Conservation (phyloP, 2,888 invertebrate genomes). For the Eurytoma adleriae region DNA sequence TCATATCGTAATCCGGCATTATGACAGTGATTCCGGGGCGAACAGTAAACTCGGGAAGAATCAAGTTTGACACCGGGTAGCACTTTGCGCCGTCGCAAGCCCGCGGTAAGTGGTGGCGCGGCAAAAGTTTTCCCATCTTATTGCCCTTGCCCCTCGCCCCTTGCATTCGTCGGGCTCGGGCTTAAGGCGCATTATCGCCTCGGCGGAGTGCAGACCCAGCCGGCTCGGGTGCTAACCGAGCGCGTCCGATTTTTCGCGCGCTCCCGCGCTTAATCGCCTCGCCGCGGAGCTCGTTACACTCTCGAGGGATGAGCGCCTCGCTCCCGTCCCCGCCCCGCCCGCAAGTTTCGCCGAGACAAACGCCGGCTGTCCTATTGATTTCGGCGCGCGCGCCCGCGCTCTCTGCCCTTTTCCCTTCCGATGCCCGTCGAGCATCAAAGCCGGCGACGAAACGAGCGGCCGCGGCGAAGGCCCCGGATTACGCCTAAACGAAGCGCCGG, state of each 20-base stretch:
- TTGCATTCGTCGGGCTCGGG: slow-evolving; percentile 6
- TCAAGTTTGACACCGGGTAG: slow-evolving; percentile 18
- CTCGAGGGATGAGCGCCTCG: too few relatives aligned
- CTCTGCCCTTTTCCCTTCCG: slow-evolving; percentile 8
- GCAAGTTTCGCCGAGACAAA: slow-evolving; percentile 27
- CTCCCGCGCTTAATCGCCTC: too few relatives aligned
- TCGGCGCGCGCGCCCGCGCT: neutral
- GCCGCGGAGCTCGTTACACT: too few relatives aligned
- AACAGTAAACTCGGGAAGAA: slow-evolving; percentile 22
- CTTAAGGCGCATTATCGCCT: slow-evolving; percentile 49
- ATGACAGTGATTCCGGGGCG: neutral
- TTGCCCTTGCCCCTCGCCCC: slow-evolving; percentile 11
- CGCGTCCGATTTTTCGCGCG: too few relatives aligned
- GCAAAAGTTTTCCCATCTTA: slow-evolving; percentile 50
- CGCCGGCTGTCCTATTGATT: slow-evolving; percentile 35
- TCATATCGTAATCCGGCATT: neutral
- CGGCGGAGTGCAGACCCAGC: slow-evolving; percentile 19
- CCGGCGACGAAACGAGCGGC: too few relatives aligned
- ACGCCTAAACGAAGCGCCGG: neutral
- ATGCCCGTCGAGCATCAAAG: slow-evolving; percentile 5
- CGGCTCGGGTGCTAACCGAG: neutral
- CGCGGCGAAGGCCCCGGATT: neutral
- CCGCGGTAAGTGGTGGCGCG: neutral
- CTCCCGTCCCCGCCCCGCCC: too few relatives aligned
- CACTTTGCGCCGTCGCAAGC: neutral